phyloP scores from a whole-genome alignment of 2,797 vertebrate genomes.

The Yasuhikotakia modesta region DNA sequence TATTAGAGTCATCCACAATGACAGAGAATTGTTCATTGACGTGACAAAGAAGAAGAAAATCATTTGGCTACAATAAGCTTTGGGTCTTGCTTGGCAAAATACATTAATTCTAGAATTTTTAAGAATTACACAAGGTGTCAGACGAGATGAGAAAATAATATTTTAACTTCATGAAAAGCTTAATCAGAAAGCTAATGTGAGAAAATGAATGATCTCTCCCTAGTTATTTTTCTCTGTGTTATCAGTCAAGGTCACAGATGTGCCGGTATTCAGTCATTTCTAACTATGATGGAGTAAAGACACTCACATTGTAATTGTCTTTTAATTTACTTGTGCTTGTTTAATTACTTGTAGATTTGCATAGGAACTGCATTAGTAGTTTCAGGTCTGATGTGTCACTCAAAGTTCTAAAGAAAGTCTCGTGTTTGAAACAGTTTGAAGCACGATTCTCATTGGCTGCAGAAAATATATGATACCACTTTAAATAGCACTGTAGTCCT shows the following conservation, averaged over 20 bases:
- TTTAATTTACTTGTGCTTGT: constrained; percentile 65
- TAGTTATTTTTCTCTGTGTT: constrained; percentile 58
- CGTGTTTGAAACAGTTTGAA: not conserved
- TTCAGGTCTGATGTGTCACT: constrained; percentile 51
- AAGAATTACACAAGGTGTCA: constrained; percentile 69
- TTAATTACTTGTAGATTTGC: constrained; percentile 73
- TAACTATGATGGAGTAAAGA: constrained; percentile 62
- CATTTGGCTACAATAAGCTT: constrained; percentile 79
- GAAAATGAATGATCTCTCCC: constrained; percentile 54
- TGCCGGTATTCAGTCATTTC: constrained; percentile 49
- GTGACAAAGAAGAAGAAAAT: constrained; percentile 77
- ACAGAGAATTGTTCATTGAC: constrained; percentile 74
- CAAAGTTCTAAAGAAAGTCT: constrained; percentile 41
- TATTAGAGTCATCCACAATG: constrained; percentile 77
- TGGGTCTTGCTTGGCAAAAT: no score
- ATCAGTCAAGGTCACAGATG: constrained; percentile 52
- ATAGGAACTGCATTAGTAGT: constrained; percentile 58
- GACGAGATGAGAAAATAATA: constrained; percentile 66
- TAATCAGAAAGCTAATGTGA: constrained; percentile 59
- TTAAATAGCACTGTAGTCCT: not conserved
- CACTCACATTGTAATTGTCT: constrained; percentile 66
- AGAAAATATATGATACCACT: constrained; percentile 9
- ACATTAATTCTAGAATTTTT: constrained; percentile 77
- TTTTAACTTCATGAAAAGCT: constrained; percentile 62
- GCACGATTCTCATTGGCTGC: not conserved